These are phyloP conservation scores for Sciurus vulgaris DNA, from an alignment of 2,797 vertebrate species.

Conservation along the genomic window DNA sequence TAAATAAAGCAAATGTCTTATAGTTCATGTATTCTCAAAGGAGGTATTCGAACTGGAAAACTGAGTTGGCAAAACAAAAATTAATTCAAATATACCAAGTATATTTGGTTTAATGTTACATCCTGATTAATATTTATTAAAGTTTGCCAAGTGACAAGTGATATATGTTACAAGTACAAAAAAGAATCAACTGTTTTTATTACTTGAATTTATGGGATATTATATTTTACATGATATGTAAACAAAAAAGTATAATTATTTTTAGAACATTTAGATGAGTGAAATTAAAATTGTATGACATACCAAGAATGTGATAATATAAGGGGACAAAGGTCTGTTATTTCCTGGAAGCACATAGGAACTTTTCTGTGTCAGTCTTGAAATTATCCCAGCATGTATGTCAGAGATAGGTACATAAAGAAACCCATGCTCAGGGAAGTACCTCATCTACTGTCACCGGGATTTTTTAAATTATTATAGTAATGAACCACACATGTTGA, in stretches of 20 bases:
- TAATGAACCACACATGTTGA: background rate
- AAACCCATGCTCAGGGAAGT: background rate
- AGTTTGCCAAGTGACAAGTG: background rate
- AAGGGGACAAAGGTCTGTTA: background rate
- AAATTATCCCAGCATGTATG: background rate
- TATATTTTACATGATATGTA: background rate
- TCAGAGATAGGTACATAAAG: background rate
- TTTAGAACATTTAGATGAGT: background rate
- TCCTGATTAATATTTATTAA: background rate
- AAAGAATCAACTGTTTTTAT: background rate
- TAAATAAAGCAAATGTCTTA: background rate
- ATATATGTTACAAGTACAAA: background rate
- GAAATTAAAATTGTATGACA: background rate
- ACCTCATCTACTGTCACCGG: background rate
- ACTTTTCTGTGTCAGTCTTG: background rate
- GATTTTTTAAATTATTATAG: background rate
- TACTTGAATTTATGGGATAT: background rate
- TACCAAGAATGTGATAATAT: accelerated
- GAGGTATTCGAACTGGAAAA: background rate
- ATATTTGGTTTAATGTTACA: background rate
- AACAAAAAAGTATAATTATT: background rate
- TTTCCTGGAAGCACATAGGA: background rate
- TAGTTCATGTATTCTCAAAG: background rate
- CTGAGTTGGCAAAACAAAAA: background rate
- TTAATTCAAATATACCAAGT: too few species aligned